phyloP scores from a whole-genome alignment of 2,797 vertebrate genomes.

The Brachyalestes nurse region DNA sequence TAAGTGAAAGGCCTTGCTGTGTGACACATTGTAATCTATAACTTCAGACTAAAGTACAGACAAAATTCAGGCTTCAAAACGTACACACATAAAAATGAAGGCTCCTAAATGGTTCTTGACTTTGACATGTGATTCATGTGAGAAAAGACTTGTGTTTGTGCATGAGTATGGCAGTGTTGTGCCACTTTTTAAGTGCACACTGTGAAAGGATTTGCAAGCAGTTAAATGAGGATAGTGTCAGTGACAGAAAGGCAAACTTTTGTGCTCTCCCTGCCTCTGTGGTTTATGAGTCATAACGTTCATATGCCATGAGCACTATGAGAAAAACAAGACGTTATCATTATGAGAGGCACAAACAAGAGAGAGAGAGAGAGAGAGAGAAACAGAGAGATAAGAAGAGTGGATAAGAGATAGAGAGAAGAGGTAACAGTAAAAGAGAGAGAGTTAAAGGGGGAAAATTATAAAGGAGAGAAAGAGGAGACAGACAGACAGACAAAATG shows the following conservation, averaged over 20 bases:
- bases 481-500: constrained; percentile 25
- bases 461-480: constrained; percentile 5
- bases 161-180: background rate
- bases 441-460: constrained; percentile 13
- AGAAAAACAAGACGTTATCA: constrained; percentile 40
- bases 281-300: constrained; percentile 42
- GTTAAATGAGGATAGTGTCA: constrained; percentile 3
- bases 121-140: no score
- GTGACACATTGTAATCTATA: background rate
- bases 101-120: no score
- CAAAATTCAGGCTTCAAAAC: no score
- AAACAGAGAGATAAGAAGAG: constrained; percentile 13
- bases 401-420: constrained; percentile 5
- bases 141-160: background rate
- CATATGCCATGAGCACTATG: constrained; percentile 32
- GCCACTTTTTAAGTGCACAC: background rate
- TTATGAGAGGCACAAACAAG: constrained; percentile 29
- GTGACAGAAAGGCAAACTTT: constrained; percentile 26
- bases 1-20: background rate
- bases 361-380: background rate
- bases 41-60: no score
- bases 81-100: no score
- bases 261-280: constrained; percentile 22
- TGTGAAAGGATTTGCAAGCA: background rate
- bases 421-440: background rate